These are phyloP conservation scores for Gnathonemus echidnorhynchus DNA, from an alignment of 2,113 vertebrate species.

Conservation along the genomic window DNA sequence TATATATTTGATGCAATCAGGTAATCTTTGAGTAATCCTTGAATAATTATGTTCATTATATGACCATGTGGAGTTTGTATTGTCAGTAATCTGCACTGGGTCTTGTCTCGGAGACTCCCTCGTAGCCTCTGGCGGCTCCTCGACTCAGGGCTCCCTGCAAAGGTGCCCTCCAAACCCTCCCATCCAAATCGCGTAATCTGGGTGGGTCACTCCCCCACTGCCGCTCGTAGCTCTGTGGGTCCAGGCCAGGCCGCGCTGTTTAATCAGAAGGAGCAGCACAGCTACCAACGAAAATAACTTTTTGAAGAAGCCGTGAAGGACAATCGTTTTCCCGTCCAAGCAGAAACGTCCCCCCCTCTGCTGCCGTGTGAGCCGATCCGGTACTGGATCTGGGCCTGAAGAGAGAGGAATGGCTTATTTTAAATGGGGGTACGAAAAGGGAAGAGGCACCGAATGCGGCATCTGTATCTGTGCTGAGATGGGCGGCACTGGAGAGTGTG, in stretches of 20 bases:
- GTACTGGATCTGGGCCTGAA: neutral
- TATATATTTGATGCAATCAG: neutral
- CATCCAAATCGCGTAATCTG: neutral
- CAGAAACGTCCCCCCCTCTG: neutral
- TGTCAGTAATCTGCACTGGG: neutral
- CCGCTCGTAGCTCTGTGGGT: neutral
- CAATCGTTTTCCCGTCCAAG: neutral
- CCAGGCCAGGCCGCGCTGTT: neutral
- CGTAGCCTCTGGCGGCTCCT: constrained; percentile 44
- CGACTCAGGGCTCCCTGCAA: constrained; percentile 28
- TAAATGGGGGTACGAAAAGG: neutral
- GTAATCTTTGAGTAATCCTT: neutral
- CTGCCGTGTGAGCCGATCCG: neutral
- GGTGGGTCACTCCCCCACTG: neutral
- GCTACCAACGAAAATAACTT: neutral
- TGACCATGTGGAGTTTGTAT: neutral
- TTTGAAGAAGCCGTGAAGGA: neutral
- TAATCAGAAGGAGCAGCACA: neutral
- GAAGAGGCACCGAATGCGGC: neutral
- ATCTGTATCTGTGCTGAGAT: neutral
- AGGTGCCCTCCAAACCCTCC: constrained; percentile 43
- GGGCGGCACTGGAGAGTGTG: neutral
- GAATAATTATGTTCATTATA: neutral
- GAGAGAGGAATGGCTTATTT: neutral
- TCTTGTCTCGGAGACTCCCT: neutral